Base-by-base conservation (phyloP, 2,888 invertebrate species). In the Nemotelus pantherinus region DNA sequence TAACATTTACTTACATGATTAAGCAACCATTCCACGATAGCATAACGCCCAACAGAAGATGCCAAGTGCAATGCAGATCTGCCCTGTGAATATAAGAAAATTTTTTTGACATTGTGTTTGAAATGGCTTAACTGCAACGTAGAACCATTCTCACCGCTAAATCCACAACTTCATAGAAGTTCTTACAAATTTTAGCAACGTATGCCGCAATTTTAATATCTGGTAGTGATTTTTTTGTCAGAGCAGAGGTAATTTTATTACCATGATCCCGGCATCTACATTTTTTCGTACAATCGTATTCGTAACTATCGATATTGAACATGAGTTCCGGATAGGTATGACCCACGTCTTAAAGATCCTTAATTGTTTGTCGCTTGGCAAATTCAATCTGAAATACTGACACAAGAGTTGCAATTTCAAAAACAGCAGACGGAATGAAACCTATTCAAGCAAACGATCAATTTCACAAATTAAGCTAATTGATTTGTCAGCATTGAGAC, bases 61-160 rank as follows among this genome's bases (percentile, higher is more conserved):
- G 95, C 91, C 85, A 94, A 89, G 84, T 96, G 96, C 10, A 96
- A 88, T 0, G 93, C 91, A 44, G 92, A 92, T n/a, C 94, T 90
- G 6, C 95, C 95, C 87, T 91, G 82, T 39, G 82, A 77, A 7
- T 10, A 58, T 67, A 65, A 53, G 65, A 7, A 72, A 25, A 6
- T 57, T n/a, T n/a, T n/a, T n/a, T n/a, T n/a, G n/a, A n/a, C n/a
- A n/a, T n/a, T n/a, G n/a, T 58, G 25, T 58, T 55, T 48, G 43
- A 39, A 44, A 48, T 77, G 5, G 57, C 47, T 44, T 43, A 7
- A 72, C 7, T n/a, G 70, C 50, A 50, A 53, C 74, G 60, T 58
- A 57, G 25, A 53, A n/a, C 65, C 45, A n/a, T n/a, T 2, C 85
- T 85, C 85, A 91, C 90, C 87, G 90, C 88, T 83, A 87, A 87